These are phyloP conservation scores for Platycheirus albimanus DNA, from an alignment of 2,888 invertebrate species.

Conservation along the genomic window DNA sequence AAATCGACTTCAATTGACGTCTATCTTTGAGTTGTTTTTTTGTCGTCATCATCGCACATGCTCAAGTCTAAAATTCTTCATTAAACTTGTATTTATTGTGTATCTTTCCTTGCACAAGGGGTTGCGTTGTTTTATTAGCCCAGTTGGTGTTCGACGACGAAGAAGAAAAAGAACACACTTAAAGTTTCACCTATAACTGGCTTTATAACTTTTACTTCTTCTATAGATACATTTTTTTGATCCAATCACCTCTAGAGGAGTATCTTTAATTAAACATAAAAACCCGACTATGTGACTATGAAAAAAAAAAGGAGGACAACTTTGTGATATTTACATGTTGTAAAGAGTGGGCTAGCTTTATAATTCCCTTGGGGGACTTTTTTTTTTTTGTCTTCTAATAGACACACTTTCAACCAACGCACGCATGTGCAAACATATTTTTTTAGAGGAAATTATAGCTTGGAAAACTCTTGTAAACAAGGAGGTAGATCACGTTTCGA, in stretches of 20 bases:
- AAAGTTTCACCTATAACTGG: constrained; percentile 51
- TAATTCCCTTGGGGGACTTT: constrained; percentile 17
- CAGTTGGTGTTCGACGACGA: constrained; percentile 38
- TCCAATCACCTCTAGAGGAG: not conserved
- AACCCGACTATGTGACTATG: constrained; percentile 20
- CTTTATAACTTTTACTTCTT: constrained; percentile 48
- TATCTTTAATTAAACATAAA: not conserved
- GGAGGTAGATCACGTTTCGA: constrained; percentile 15
- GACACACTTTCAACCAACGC: constrained; percentile 4
- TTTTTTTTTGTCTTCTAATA: not conserved
- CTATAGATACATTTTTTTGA: not conserved
- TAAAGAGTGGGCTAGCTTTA: not conserved
- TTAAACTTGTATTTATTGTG: constrained; percentile 19
- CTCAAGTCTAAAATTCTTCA: constrained; percentile 46
- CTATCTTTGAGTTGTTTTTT: too few species aligned
- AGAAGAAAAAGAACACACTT: constrained; percentile 11
- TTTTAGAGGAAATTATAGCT: constrained; percentile 7
- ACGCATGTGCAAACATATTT: constrained; percentile 3
- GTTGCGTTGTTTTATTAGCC: constrained; percentile 57
- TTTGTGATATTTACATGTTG: constrained; percentile 24
- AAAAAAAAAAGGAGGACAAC: constrained; percentile 4
- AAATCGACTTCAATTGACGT: constrained; percentile 52
- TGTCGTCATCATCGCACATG: constrained; percentile 24
- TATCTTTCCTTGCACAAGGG: constrained; percentile 37
- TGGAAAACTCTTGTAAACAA: not conserved